Evolutionary conservation across 2,888 invertebrate species (phyloP).

Genomic region (Oeneis ivallda): DNA sequence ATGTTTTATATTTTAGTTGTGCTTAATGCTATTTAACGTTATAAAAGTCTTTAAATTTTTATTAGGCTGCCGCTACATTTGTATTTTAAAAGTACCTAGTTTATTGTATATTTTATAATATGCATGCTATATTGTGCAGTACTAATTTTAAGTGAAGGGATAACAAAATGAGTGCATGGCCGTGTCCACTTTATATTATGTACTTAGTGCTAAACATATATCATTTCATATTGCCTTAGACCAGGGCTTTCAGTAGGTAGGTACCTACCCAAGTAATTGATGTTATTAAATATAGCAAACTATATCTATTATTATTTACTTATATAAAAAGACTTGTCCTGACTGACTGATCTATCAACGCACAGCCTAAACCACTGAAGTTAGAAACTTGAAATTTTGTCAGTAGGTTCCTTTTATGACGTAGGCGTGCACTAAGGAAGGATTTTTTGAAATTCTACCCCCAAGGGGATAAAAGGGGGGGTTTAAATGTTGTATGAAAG

Average conservation of each 20-base stretch:
- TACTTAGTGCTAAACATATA: constrained; percentile 20
- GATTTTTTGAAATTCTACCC: no score
- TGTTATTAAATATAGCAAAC: constrained; percentile 10
- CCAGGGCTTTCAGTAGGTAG: neutral
- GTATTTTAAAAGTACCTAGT: neutral
- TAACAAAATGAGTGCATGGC: constrained; percentile 35
- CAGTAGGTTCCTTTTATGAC: no score
- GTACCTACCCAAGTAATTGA: neutral
- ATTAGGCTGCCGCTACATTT: neutral
- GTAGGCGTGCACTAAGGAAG: no score
- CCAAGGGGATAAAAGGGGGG: no score
- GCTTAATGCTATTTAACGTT: neutral
- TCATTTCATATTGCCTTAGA: constrained; percentile 6
- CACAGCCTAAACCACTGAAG: no score
- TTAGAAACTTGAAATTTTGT: no score
- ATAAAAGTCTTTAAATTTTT: neutral
- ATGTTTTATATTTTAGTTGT: neutral
- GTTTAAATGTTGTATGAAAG: no score
- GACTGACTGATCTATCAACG: no score
- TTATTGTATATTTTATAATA: constrained; percentile 9
- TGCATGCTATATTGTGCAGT: constrained; percentile 11
- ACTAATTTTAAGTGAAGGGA: constrained; percentile 37
- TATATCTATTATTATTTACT: no score
- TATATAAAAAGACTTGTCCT: no score
- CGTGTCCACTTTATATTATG: constrained; percentile 24